These are phyloP conservation scores for Pleuronectes platessa DNA, from an alignment of 2,113 vertebrate species.

Conservation along the genomic window DNA sequence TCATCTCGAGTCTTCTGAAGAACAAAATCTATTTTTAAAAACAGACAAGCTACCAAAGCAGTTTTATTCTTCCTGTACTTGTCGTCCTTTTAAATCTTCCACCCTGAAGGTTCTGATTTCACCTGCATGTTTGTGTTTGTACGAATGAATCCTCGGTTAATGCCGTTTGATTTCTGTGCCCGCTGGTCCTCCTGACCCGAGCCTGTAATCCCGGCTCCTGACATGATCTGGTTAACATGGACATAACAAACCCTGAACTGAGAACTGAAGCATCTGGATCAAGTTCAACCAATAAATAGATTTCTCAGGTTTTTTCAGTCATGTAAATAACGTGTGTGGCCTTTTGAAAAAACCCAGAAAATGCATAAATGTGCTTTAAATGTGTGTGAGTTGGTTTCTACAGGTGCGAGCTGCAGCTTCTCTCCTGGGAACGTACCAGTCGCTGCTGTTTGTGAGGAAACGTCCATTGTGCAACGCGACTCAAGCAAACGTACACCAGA, in stretches of 20 bases:
- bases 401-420: neutral
- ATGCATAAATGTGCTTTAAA: neutral
- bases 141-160: constrained; percentile 1
- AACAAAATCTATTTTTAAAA: neutral
- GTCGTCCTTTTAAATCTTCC: neutral
- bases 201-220: constrained; percentile 7
- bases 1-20: neutral
- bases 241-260: neutral
- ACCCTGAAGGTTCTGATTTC: too few species aligned
- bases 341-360: too few species aligned
- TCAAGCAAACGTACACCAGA: neutral
- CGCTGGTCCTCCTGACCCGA: neutral
- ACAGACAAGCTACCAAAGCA: neutral
- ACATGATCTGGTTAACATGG: constrained; percentile 2
- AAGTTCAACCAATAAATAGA: neutral
- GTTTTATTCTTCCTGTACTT: neutral
- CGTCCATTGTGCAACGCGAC: neutral
- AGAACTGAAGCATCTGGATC: neutral
- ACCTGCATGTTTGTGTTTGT: neutral
- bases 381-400: neutral
- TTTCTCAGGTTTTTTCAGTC: too few species aligned
- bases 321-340: neutral
- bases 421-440: too few species aligned
- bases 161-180: constrained; percentile 7
- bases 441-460: neutral